Conservation (phyloP, 2,113 vertebrate genomes). For the Engraulis encrasicolus region DNA sequence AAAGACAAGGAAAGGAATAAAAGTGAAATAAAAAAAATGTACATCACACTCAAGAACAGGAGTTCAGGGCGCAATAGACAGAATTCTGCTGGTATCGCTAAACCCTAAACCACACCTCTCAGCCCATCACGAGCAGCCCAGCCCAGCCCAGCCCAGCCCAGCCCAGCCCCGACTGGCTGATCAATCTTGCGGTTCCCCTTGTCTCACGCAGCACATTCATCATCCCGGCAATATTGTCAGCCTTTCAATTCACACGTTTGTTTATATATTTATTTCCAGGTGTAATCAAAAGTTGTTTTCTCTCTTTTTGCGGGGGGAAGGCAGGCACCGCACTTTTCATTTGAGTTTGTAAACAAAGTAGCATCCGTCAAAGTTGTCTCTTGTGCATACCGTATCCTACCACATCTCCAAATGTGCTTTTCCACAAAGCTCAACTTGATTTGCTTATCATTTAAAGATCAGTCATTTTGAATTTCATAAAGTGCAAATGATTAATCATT, state of each 20-base stretch:
- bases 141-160: neutral
- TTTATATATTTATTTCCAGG: conserved; percentile 21
- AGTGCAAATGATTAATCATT: neutral
- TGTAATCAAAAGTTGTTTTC: neutral
- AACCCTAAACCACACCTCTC: no score
- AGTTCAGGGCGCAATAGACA: no score
- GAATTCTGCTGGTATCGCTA: no score
- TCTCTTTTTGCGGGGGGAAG: neutral
- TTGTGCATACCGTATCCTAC: neutral
- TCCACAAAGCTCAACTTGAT: neutral
- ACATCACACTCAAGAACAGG: no score
- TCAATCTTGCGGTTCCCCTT: neutral
- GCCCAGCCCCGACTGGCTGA: neutral
- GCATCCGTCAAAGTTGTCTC: neutral
- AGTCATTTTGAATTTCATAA: neutral
- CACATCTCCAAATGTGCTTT: neutral
- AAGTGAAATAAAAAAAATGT: no score
- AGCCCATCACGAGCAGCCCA: no score
- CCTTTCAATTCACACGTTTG: conserved; percentile 2
- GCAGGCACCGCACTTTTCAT: neutral
- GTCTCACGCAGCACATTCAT: neutral
- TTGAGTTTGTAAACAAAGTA: conserved; percentile 15
- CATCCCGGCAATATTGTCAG: conserved; percentile 14
- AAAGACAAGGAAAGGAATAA: no score
- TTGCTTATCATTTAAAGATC: neutral